Conservation (phyloP, 2,113 vertebrate species). For the Heteronetta atricapilla region DNA sequence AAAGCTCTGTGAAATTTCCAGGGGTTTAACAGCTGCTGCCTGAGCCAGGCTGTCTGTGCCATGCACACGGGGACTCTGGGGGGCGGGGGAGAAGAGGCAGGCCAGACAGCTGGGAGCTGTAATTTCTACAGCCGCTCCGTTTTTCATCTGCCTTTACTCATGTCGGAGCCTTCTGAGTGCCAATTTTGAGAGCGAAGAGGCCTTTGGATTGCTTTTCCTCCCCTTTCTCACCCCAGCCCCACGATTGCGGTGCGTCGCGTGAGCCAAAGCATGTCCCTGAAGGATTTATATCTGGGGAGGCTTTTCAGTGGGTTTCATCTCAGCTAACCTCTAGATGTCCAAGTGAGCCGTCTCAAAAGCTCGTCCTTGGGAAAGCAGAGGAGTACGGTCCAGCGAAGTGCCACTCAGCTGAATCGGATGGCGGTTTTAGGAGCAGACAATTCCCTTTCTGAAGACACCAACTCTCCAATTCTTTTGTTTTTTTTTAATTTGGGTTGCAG, state of each 20-base stretch:
- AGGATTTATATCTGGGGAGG: not conserved
- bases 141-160: slow-evolving; percentile 25
- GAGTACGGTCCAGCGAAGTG: not conserved
- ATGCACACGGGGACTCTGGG: not conserved
- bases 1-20: slow-evolving; percentile 71
- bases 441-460: not conserved
- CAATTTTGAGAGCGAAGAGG: not conserved
- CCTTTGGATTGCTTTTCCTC: not conserved
- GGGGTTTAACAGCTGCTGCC: slow-evolving; percentile 64
- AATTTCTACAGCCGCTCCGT: not conserved
- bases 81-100: not conserved
- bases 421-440: not conserved
- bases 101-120: slow-evolving; percentile 56
- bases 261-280: not conserved
- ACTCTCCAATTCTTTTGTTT: not conserved
- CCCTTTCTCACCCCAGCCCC: not conserved
- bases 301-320: not conserved
- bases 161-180: not conserved
- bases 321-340: not conserved
- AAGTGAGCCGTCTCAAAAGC: not conserved
- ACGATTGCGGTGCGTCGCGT: rapidly evolving
- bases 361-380: not conserved
- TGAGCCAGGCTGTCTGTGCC: slow-evolving; percentile 67
- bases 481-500: not conserved
- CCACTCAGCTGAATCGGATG: not conserved